phyloP scores from a whole-genome alignment of 2,113 vertebrate species.

The Zosterops japonicus region DNA sequence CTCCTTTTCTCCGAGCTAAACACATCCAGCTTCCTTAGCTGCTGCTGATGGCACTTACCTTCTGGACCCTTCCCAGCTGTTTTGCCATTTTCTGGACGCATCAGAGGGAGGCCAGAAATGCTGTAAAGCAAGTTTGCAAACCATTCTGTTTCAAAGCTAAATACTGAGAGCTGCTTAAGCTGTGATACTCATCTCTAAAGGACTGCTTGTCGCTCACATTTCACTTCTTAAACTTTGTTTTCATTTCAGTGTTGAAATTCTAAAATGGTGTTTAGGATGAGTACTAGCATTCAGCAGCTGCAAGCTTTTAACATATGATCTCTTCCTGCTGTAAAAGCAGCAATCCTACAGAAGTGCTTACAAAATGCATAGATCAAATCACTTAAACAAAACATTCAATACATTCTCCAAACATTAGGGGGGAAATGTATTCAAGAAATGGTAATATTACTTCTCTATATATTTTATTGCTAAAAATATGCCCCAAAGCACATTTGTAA shows the following conservation, averaged over 20 bases:
- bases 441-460: background rate
- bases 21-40: background rate
- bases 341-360: background rate
- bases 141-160: background rate
- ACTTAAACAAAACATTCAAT: slow-evolving; percentile 11
- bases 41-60: fast-evolving
- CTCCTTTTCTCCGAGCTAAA: background rate
- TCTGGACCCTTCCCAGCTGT: background rate
- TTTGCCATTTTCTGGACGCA: background rate
- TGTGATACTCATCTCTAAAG: background rate
- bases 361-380: background rate
- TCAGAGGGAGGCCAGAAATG: background rate
- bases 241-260: background rate
- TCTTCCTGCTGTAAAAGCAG: slow-evolving; percentile 36
- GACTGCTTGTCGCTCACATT: background rate
- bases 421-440: background rate
- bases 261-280: slow-evolving; percentile 11
- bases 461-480: slow-evolving; percentile 20
- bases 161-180: background rate
- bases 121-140: background rate
- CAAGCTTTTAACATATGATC: slow-evolving; percentile 35
- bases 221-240: slow-evolving; percentile 1
- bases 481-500: background rate
- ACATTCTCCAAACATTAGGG: background rate
- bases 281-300: slow-evolving; percentile 8